Percentiles rank a stretch among this genome's conserved stretches.
Conservation (phyloP, 2,888 invertebrate species). For the Plebejus anna region DNA sequence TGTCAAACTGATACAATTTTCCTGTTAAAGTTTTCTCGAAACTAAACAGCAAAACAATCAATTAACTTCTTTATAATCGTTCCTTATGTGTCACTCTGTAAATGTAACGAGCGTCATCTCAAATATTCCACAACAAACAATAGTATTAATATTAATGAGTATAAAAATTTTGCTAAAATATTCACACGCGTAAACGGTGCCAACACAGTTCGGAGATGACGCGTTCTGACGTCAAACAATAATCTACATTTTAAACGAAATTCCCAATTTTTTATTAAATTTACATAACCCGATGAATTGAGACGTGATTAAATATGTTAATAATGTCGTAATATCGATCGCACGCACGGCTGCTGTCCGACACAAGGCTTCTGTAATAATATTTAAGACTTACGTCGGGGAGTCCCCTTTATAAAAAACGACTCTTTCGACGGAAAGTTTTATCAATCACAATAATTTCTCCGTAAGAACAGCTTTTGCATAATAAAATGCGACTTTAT, state of each 20-base stretch:
- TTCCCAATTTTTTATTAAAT: not conserved
- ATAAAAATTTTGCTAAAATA: not conserved
- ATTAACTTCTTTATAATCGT: not conserved
- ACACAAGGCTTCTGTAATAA: not conserved
- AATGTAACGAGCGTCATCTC: not conserved
- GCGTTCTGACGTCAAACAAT: constrained; percentile 3
- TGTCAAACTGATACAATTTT: not conserved
- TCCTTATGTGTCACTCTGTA: not conserved
- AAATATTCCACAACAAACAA: constrained; percentile 4
- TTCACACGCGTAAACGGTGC: not conserved
- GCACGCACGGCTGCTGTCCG: not conserved
- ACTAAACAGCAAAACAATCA: not conserved
- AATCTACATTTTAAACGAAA: not conserved
- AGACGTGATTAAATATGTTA: constrained; percentile 1
- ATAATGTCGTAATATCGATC: not conserved
- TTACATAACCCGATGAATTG: not conserved
- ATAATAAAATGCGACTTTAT: not conserved
- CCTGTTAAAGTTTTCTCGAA: not conserved
- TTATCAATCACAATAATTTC: not conserved
- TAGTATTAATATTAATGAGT: constrained; percentile 9
- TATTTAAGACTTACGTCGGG: not conserved
- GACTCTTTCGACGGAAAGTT: not conserved
- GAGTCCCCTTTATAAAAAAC: not conserved
- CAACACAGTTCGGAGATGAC: not conserved
- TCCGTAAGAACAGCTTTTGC: not conserved